Evolutionary conservation across 1,140 invertebrate genomes (phyloP).

Genomic region (fruit fly (Drosophila melanogaster)): DNA sequence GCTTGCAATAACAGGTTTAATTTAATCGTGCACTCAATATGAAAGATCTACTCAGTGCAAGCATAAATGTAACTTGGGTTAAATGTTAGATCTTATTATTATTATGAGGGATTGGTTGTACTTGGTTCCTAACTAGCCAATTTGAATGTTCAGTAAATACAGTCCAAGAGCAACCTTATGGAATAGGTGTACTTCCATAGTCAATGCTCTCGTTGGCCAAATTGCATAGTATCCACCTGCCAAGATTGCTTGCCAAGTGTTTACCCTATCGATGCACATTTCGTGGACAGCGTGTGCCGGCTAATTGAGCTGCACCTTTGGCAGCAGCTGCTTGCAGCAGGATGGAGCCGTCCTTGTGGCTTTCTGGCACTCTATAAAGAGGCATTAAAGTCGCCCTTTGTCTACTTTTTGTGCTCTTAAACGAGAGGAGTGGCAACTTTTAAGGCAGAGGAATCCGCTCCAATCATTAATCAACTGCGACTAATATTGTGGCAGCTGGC

Average conservation of each 20-base stretch:
- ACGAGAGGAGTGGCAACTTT: conserved; percentile 61
- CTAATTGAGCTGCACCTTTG: conserved; percentile 51
- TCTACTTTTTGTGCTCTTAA: conserved; percentile 24
- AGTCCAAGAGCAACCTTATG: not conserved
- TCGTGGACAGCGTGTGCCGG: conserved; percentile 18
- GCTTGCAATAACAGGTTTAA: too few species aligned
- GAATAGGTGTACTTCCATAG: not conserved
- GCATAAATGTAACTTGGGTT: too few species aligned
- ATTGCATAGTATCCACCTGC: conserved; percentile 22
- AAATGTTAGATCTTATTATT: too few species aligned
- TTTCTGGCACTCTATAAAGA: conserved; percentile 65
- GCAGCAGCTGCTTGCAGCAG: conserved; percentile 40
- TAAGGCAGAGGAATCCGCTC: conserved; percentile 34
- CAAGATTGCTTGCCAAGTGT: conserved; percentile 14
- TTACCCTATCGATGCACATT: conserved; percentile 48
- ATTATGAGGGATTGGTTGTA: not conserved
- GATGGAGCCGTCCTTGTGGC: conserved; percentile 45
- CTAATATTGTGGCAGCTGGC: conserved; percentile 67
- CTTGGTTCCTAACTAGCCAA: not conserved
- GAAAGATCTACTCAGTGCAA: too few species aligned
- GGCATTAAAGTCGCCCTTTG: conserved; percentile 58
- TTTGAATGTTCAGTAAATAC: conserved; percentile 1
- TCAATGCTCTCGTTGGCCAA: conserved; percentile 26
- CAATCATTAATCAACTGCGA: conserved; percentile 77
- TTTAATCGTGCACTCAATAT: too few species aligned